Percentiles rank a stretch among this genome's conserved stretches.
phyloP scores from a whole-genome alignment of 2,888 invertebrate species.

The Parnassius apollo region DNA sequence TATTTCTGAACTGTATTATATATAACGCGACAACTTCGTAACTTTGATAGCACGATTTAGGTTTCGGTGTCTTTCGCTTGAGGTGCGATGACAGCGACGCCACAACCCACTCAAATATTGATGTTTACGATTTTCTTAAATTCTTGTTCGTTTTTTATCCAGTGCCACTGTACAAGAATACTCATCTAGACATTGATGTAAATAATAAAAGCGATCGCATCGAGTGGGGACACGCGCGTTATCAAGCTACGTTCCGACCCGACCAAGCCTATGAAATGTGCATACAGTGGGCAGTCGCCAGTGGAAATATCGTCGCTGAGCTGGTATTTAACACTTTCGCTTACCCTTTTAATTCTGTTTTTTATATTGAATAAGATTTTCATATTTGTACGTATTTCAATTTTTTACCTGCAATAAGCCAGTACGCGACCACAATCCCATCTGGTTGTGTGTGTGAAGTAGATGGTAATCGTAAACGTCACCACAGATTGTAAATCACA shows the following conservation, averaged over 20 bases:
- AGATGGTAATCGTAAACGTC: too few species aligned
- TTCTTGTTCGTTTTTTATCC: not conserved
- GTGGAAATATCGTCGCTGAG: conserved; percentile 96
- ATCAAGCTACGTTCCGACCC: conserved; percentile 93
- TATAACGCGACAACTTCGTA: too few species aligned
- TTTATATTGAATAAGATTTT: not conserved
- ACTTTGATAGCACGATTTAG: too few species aligned
- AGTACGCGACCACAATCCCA: too few species aligned
- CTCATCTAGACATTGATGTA: conserved; percentile 92
- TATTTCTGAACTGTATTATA: too few species aligned
- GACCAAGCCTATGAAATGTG: conserved; percentile 96
- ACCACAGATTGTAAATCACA: too few species aligned
- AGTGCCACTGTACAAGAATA: conserved; percentile 87
- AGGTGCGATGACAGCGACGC: too few species aligned
- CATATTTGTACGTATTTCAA: too few species aligned
- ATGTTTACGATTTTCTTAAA: not conserved
- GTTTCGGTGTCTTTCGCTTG: too few species aligned
- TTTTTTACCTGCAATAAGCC: too few species aligned
- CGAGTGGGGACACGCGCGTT: conserved; percentile 97
- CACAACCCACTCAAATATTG: too few species aligned
- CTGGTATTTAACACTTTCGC: conserved; percentile 77
- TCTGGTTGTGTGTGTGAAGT: too few species aligned
- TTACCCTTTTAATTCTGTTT: conserved; percentile 1
- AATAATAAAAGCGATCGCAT: conserved; percentile 92
- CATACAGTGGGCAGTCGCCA: conserved; percentile 98